Percentiles rank a stretch among this genome's conserved stretches.
Conservation (phyloP, 2,888 invertebrate genomes). For the Tenthredo livida region DNA sequence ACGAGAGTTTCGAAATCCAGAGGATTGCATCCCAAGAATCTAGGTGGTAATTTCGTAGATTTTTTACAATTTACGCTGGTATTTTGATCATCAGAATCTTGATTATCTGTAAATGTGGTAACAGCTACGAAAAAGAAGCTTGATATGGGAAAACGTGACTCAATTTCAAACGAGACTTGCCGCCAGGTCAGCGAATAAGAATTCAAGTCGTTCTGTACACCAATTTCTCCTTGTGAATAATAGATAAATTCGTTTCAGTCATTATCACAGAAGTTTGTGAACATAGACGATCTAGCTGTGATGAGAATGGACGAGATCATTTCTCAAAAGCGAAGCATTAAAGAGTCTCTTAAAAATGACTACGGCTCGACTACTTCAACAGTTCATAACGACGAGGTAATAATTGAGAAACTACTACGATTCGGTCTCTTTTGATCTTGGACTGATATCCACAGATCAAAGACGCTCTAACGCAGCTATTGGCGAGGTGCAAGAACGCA, state of each 20-base stretch:
- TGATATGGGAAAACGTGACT: background rate
- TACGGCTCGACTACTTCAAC: conserved; percentile 16
- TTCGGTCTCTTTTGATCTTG: background rate
- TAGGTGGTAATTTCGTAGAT: background rate
- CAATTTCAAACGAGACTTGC: background rate
- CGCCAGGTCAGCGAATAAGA: background rate
- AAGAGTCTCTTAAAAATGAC: conserved; percentile 1
- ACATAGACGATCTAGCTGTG: conserved; percentile 16
- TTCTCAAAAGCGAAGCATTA: background rate
- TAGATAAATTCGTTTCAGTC: background rate
- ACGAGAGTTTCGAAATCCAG: background rate
- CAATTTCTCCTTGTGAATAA: background rate
- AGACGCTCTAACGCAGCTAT: background rate
- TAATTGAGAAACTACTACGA: background rate
- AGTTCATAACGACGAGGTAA: conserved; percentile 31
- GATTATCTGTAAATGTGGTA: background rate
- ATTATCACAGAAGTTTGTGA: background rate
- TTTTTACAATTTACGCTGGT: background rate
- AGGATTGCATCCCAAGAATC: background rate
- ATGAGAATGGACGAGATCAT: conserved; percentile 5
- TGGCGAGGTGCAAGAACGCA: conserved; percentile 1
- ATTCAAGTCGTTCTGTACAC: background rate
- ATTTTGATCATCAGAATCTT: background rate
- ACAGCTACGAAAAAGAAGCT: background rate
- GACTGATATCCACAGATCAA: conserved; percentile 14